Evolutionary conservation across 2,113 vertebrate genomes (phyloP).

Genomic region (Cryptomyrus ogoouensis): DNA sequence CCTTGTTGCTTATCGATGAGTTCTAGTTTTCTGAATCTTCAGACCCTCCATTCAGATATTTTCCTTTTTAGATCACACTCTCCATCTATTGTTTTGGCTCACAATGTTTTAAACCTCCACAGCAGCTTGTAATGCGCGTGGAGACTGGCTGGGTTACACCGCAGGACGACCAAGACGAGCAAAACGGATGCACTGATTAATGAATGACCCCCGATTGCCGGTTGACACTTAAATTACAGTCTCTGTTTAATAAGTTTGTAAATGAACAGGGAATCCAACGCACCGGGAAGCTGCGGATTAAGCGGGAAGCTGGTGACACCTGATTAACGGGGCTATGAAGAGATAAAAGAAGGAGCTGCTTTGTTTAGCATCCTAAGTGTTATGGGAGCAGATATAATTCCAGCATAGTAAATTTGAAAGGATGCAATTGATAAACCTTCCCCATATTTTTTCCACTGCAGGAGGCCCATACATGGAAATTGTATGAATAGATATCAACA

Average conservation of each 20-base stretch:
- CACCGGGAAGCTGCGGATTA: background rate
- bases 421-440: background rate
- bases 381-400: background rate
- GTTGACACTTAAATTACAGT: background rate
- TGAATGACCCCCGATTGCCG: background rate
- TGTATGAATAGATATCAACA: background rate
- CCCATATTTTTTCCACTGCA: background rate
- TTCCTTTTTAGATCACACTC: background rate
- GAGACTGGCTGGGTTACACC: background rate
- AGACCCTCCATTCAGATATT: background rate
- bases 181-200: background rate
- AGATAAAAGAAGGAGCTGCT: too few relatives aligned
- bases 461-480: too few relatives aligned
- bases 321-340: background rate
- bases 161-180: background rate
- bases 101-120: background rate
- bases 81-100: background rate
- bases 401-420: background rate
- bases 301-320: background rate
- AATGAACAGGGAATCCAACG: background rate
- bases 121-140: background rate
- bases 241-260: constrained; percentile 10
- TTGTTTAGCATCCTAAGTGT: background rate
- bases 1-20: background rate
- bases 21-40: background rate